A percentile compares a stretch with the other conserved stretches of the same genome.
These are phyloP conservation scores for Poeciliopsis gracilis DNA, from an alignment of 2,797 vertebrate genomes.

Conservation along the genomic window DNA sequence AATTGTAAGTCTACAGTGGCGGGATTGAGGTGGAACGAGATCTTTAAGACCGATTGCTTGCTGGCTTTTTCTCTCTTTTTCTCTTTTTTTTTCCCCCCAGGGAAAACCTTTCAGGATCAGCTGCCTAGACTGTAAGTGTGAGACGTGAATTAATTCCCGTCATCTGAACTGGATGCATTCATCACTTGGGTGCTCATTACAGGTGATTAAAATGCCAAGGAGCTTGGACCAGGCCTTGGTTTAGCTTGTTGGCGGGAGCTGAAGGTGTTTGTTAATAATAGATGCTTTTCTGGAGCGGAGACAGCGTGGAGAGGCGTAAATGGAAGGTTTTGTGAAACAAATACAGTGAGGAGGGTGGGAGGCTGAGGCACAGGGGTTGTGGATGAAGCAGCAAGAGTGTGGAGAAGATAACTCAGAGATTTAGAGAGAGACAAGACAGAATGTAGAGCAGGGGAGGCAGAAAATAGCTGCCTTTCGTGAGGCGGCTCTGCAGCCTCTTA, in stretches of 20 bases:
- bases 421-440: slow-evolving; percentile 24
- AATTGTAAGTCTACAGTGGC: slow-evolving; percentile 58
- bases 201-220: slow-evolving; percentile 73
- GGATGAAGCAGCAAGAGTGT: slow-evolving; percentile 45
- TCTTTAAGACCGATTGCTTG: neutral
- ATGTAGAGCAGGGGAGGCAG: slow-evolving; percentile 47
- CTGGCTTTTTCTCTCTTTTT: neutral
- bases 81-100: neutral
- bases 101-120: slow-evolving; percentile 39
- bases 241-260: slow-evolving; percentile 61
- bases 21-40: slow-evolving; percentile 41
- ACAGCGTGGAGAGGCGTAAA: slow-evolving; percentile 37
- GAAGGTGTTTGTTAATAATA: slow-evolving; percentile 80
- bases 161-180: slow-evolving; percentile 52
- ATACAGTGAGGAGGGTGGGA: slow-evolving; percentile 46
- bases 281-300: slow-evolving; percentile 64
- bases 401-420: slow-evolving; percentile 31
- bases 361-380: slow-evolving; percentile 43
- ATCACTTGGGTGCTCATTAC: slow-evolving; percentile 69
- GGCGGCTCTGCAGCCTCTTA: slow-evolving; percentile 55
- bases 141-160: slow-evolving; percentile 58
- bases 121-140: slow-evolving; percentile 26
- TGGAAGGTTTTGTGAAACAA: slow-evolving; percentile 69
- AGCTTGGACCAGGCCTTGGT: slow-evolving; percentile 62
- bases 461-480: slow-evolving; percentile 69